Conservation (phyloP, 2,888 invertebrate genomes). For the Mesorhabditis belari region DNA sequence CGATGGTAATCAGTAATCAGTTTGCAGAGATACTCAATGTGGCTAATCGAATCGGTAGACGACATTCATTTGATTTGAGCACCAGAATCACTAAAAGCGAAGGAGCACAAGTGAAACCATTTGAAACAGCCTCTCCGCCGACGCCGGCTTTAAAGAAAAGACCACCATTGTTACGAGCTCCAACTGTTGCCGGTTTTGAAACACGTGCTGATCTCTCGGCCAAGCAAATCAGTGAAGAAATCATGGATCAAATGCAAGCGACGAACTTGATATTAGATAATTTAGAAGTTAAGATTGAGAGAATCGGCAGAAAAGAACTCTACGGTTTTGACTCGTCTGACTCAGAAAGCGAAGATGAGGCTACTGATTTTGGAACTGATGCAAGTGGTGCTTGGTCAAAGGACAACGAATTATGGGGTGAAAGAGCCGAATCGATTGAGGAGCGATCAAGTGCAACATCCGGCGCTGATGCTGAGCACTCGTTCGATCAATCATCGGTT, state of each 20-base stretch:
- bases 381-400: not conserved
- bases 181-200: not conserved
- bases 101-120: not conserved
- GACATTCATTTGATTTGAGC: not conserved
- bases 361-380: not conserved
- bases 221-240: not conserved
- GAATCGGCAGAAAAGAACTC: not conserved
- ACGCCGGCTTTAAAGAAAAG: not conserved
- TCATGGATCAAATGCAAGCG: not conserved
- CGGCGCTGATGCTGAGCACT: not conserved
- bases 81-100: not conserved
- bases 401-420: not conserved
- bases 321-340: not conserved
- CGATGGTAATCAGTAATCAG: not conserved
- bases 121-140: not conserved
- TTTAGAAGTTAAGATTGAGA: not conserved
- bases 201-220: not conserved
- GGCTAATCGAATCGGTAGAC: not conserved
- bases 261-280: not conserved
- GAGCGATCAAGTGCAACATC: not conserved
- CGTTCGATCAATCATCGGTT: constrained; percentile 8
- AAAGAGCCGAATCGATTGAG: not conserved
- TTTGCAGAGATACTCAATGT: not conserved
- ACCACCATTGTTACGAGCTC: not conserved
- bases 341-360: not conserved